These are phyloP conservation scores for Gymnothorax javanicus DNA, from an alignment of 2,797 vertebrate genomes.

Conservation along the genomic window DNA sequence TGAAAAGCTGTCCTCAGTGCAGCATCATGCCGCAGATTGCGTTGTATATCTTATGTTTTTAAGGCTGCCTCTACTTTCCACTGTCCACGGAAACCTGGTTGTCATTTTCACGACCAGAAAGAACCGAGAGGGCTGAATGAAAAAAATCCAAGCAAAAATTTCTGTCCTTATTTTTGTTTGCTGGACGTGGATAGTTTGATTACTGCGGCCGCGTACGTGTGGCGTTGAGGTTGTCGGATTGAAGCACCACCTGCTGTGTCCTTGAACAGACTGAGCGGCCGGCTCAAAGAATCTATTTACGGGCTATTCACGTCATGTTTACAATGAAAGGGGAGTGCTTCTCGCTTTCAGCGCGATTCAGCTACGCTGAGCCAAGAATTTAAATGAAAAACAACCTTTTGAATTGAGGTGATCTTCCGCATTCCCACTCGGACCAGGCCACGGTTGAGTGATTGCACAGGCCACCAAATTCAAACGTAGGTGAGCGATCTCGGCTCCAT, in stretches of 20 bases:
- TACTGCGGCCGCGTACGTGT: background rate
- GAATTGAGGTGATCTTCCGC: background rate
- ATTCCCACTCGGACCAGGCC: background rate
- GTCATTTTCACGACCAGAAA: background rate
- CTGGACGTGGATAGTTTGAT: background rate
- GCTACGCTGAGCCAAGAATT: background rate
- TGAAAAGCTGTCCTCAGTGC: background rate
- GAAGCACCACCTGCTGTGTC: background rate
- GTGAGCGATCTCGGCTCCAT: background rate
- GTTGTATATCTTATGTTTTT: background rate
- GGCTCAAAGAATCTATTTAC: conserved; percentile 9
- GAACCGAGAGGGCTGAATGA: background rate
- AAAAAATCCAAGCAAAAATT: background rate
- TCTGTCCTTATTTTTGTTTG: background rate
- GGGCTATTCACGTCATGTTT: background rate
- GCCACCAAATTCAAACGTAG: background rate
- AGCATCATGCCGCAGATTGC: background rate
- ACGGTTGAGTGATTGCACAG: background rate
- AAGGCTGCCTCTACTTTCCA: background rate
- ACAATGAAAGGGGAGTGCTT: conserved; percentile 10
- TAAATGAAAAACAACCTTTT: conserved; percentile 6
- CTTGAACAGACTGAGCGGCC: background rate
- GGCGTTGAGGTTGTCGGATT: background rate
- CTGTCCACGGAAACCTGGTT: background rate
- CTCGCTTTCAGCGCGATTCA: background rate